Evolutionary conservation across 2,113 vertebrate species (phyloP).

Genomic region (Rynchops niger): DNA sequence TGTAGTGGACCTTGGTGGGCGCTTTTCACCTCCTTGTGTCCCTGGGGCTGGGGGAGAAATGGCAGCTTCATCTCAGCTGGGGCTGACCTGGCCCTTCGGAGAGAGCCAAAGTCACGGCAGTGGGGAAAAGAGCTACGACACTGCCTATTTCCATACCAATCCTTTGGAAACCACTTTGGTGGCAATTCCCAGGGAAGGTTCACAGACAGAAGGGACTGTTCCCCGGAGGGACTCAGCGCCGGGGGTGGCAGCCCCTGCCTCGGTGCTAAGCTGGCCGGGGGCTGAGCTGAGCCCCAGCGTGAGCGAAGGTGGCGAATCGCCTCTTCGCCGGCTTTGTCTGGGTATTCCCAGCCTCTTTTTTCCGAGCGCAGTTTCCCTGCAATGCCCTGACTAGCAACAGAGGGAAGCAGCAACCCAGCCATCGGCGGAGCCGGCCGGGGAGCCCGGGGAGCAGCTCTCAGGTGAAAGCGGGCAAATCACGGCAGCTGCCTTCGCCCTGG

Average conservation of each 20-base stretch:
- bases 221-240: fast-evolving
- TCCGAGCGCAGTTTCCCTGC: neutral
- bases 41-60: neutral
- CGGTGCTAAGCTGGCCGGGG: neutral
- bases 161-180: neutral
- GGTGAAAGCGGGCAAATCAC: neutral
- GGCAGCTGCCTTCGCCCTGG: fast-evolving
- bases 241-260: neutral
- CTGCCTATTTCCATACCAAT: neutral
- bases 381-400: slow-evolving; percentile 43
- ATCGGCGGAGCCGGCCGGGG: neutral
- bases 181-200: neutral
- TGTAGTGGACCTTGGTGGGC: fast-evolving
- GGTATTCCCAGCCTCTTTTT: fast-evolving
- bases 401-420: slow-evolving; percentile 50
- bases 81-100: neutral
- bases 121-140: neutral
- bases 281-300: neutral
- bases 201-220: fast-evolving
- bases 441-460: fast-evolving
- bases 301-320: fast-evolving
- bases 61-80: neutral
- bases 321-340: neutral
- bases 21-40: neutral
- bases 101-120: neutral